These are phyloP conservation scores for Penaeus vannamei DNA, from an alignment of 1,140 invertebrate species.

Conservation along the genomic window DNA sequence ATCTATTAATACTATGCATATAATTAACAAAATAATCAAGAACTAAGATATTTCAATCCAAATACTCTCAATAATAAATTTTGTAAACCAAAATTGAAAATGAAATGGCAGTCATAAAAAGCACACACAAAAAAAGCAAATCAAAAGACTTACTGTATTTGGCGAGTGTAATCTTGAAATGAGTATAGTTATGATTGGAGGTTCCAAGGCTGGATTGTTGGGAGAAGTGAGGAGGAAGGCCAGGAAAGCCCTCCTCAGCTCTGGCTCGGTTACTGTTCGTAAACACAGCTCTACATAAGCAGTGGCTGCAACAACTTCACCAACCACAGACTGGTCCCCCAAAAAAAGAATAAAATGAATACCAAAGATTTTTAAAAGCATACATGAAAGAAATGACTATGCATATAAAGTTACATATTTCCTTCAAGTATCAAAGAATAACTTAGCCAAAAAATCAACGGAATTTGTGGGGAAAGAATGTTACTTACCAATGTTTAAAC, in stretches of 20 bases:
- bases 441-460: no score
- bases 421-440: no score
- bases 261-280: constrained; percentile 87
- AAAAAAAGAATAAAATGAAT: no score
- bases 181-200: constrained; percentile 82
- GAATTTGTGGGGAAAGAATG: no score
- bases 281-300: constrained; percentile 92
- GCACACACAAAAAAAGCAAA: neutral
- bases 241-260: constrained; percentile 85
- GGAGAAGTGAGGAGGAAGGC: constrained; percentile 88
- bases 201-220: constrained; percentile 77
- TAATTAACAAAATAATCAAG: neutral
- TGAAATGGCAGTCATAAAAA: no score
- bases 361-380: no score
- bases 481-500: no score
- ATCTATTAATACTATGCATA: neutral
- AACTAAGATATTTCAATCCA: neutral
- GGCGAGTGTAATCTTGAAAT: constrained; percentile 82
- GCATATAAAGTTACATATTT: no score
- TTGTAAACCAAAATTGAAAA: no score
- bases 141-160: constrained; percentile 77
- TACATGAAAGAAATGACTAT: no score
- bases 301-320: constrained; percentile 91
- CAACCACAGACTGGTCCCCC: constrained; percentile 72
- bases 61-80: neutral